Base-by-base conservation (phyloP, 2,113 vertebrate species). In the Crypturellus undulatus region DNA sequence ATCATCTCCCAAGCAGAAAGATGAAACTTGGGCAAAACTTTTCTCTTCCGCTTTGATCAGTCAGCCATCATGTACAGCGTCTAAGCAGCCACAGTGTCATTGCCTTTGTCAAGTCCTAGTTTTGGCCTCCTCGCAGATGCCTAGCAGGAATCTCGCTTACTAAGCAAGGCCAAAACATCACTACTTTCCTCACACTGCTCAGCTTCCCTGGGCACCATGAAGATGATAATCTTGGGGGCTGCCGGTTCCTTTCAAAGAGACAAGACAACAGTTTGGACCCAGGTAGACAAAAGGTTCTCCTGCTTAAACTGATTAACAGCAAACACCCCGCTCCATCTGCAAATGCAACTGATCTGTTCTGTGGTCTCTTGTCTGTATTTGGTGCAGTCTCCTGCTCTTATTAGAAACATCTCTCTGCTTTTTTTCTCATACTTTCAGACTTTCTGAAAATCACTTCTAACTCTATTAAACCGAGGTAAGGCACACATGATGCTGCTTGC, bases 321-420 rank as follows among this genome's bases (percentile, higher is more conserved):
- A 1, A 2, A 10, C 12, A 59, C 10, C 0, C 2, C 4, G 4
- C 40, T 68, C 6, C 25, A 69, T 42, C 36, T 49, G 16, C 5
- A 20, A 56, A 87, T 28, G 7, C 3, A 16, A 49, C 21, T 24
- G 21, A 13, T 64, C 75, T 70, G 1, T 86, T 81, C 18, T 22
- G 4, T 68, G 38, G 1, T 51, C 9, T 64, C 16, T 43, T 32
- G 12, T 19, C 24, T 86, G 89, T 25, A 5, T 64, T 92, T 89
- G 32, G 34, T 42, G 5, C 13, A 4, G 22, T 26, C 3, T 72
- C 34, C 47, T 87, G 34, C 7, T 7, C 9, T 68, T n/a, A 28
- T 5, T 19, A 84, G 64, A 73, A 86, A 73, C 24, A 42, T 2
- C 36, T 0, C 17, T 4, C 6, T n/a, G 20, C 14, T 56, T 40